Percentiles rank a stretch among this genome's conserved stretches.
Evolutionary conservation across 2,888 invertebrate species (phyloP).

Genomic region (Cyaniris semiargus): DNA sequence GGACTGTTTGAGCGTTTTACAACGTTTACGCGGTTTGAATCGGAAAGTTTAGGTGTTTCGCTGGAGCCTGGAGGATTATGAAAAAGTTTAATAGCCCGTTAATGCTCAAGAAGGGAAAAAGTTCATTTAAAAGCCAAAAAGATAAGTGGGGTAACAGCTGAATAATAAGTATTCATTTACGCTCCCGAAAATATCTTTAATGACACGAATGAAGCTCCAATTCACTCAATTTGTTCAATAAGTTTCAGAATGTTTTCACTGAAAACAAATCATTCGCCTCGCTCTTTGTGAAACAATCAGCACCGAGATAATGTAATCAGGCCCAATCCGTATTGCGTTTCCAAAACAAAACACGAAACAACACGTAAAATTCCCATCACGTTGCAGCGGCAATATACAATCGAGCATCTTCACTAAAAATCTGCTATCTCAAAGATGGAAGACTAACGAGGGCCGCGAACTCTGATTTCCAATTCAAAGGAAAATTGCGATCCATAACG

Average conservation of each 20-base stretch:
- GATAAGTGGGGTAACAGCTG: not conserved
- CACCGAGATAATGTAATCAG: conserved; percentile 11
- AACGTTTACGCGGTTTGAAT: conserved; percentile 12
- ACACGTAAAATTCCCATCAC: conserved; percentile 31
- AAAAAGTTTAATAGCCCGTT: conserved; percentile 8
- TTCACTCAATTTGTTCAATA: not conserved
- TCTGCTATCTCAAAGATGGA: conserved; percentile 76
- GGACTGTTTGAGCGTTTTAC: conserved; percentile 36
- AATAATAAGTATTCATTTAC: conserved; percentile 2
- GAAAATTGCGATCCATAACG: conserved; percentile 81
- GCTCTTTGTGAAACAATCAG: conserved; percentile 11
- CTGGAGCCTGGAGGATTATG: not conserved
- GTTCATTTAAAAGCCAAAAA: not conserved
- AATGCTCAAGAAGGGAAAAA: not conserved
- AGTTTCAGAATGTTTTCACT: conserved; percentile 11
- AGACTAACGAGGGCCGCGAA: conserved; percentile 75
- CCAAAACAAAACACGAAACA: conserved; percentile 23
- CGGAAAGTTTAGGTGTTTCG: not conserved
- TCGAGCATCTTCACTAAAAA: conserved; percentile 76
- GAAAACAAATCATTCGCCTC: conserved; percentile 20
- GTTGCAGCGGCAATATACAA: conserved; percentile 41
- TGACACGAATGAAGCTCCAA: not conserved
- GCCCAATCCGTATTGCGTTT: not conserved
- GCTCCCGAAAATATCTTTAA: not conserved
- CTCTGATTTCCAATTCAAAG: conserved; percentile 82